Percentiles rank a stretch among this genome's conserved stretches.
Conservation (phyloP, 30 jellyfish, hydroid and myxozoan species). For the Catostylus mosaicus region DNA sequence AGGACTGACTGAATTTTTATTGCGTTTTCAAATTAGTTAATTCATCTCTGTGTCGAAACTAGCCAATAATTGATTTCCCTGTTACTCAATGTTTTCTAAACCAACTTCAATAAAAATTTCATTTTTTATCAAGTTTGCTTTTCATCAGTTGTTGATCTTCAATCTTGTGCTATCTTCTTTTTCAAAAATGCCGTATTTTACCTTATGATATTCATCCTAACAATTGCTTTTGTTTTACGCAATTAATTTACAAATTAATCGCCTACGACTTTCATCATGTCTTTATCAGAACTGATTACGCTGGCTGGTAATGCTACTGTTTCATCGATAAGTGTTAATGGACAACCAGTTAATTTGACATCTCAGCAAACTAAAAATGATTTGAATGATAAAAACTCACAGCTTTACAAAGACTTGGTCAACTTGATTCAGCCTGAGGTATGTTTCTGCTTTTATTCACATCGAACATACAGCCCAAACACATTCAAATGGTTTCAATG, state of each 20-base stretch:
- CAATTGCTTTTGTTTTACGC: background rate
- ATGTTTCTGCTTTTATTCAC: too few species aligned
- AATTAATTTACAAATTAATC: background rate
- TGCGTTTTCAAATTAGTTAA: too few species aligned
- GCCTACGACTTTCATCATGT: background rate
- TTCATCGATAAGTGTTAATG: background rate
- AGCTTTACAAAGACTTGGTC: background rate
- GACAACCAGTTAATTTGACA: background rate
- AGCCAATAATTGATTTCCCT: too few species aligned
- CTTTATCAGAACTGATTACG: background rate
- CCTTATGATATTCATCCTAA: background rate
- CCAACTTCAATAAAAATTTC: too few species aligned
- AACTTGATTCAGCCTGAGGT: constrained; percentile 22
- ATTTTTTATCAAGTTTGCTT: too few species aligned
- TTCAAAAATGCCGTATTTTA: background rate
- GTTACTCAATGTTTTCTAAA: too few species aligned
- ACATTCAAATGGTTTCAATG: too few species aligned
- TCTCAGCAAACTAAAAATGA: background rate
- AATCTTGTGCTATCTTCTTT: too few species aligned
- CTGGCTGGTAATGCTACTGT: background rate
- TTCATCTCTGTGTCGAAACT: too few species aligned
- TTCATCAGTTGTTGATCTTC: too few species aligned
- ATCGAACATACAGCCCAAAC: too few species aligned
- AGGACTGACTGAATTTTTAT: too few species aligned
- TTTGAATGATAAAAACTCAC: background rate